Percentiles rank a stretch among this genome's conserved stretches.
Conservation (phyloP, 2,888 invertebrate genomes). For the Dione vanillae region DNA sequence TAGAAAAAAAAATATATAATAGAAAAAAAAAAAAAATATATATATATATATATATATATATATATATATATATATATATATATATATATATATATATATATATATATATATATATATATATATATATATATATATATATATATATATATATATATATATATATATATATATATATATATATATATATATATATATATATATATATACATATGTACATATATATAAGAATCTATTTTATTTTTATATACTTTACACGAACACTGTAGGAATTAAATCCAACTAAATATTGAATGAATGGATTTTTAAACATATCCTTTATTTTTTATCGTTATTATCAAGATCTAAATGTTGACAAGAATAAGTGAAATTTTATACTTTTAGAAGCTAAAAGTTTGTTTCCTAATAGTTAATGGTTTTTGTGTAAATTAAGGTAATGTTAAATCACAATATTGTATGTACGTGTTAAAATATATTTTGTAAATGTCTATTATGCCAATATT, state of each 20-base stretch:
- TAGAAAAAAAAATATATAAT: background rate
- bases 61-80: too few relatives aligned
- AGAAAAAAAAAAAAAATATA: background rate
- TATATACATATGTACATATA: conserved; percentile 1
- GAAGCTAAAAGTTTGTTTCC: background rate
- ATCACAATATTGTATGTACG: background rate
- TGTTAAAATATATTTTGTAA: conserved; percentile 2
- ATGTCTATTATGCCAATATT: background rate
- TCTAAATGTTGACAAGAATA: background rate
- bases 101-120: too few relatives aligned
- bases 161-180: too few relatives aligned
- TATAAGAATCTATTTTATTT: background rate
- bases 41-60: too few relatives aligned
- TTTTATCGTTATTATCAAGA: background rate
- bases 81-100: too few relatives aligned
- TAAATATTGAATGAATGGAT: background rate
- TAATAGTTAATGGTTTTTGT: background rate
- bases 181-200: background rate
- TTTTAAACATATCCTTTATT: too few relatives aligned
- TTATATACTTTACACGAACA: background rate
- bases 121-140: too few relatives aligned
- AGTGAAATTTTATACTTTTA: background rate
- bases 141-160: too few relatives aligned
- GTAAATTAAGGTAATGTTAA: background rate
- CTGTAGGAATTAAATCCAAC: background rate